phyloP scores from a whole-genome alignment of 2,888 invertebrate genomes.

The Apamea epomidion region DNA sequence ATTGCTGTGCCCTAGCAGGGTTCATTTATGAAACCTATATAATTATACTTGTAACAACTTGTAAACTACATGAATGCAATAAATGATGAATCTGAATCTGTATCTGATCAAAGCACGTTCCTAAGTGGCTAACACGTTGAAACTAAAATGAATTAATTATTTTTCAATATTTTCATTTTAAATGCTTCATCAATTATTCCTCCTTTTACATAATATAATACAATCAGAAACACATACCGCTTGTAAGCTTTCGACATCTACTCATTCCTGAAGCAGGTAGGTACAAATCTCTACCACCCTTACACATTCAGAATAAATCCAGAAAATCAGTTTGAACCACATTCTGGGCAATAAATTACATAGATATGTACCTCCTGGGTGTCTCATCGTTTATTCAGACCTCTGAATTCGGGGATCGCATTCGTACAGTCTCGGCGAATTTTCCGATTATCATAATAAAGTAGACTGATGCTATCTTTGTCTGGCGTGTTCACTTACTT shows the following conservation, averaged over 20 bases:
- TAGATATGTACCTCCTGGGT: conserved; percentile 75
- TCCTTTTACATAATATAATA: neutral
- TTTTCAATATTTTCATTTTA: neutral
- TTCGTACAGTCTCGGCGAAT: conserved; percentile 82
- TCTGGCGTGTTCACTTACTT: conserved; percentile 31
- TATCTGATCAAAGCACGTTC: too few relatives aligned
- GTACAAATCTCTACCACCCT: conserved; percentile 60
- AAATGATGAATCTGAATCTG: too few relatives aligned
- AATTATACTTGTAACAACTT: too few relatives aligned
- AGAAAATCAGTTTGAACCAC: conserved; percentile 68
- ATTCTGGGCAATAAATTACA: conserved; percentile 73
- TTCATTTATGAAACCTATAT: too few relatives aligned
- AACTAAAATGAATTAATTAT: too few relatives aligned
- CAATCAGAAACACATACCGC: neutral
- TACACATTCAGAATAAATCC: conserved; percentile 60
- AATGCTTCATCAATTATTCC: neutral
- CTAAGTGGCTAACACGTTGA: neutral
- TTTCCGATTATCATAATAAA: conserved; percentile 87
- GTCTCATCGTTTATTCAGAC: conserved; percentile 84
- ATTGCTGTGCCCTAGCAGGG: too few relatives aligned
- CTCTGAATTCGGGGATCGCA: conserved; percentile 73
- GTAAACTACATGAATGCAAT: too few relatives aligned
- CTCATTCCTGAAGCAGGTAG: conserved; percentile 48
- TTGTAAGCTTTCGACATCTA: conserved; percentile 8
- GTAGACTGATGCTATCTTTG: conserved; percentile 74